phyloP scores from a whole-genome alignment of 2,113 vertebrate species.

The Tachuris rubrigastra region DNA sequence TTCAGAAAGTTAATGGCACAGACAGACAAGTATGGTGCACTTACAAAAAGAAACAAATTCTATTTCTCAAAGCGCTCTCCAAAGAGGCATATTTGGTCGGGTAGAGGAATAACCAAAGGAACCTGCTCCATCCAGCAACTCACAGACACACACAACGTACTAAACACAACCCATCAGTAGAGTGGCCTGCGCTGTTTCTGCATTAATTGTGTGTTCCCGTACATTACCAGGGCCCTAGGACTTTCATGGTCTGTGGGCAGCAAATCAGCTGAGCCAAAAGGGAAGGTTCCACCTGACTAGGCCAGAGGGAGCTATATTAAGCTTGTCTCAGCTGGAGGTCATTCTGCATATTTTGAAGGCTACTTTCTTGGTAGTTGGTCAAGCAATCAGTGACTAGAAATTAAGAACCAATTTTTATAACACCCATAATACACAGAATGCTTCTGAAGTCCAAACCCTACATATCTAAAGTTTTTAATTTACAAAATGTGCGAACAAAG shows the following conservation, averaged over 20 bases:
- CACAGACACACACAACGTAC: background rate
- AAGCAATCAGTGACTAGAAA: constrained; percentile 41
- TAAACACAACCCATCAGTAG: background rate
- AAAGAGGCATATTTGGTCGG: background rate
- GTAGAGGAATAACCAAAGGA: background rate
- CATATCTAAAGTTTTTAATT: background rate
- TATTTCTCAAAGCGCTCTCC: background rate
- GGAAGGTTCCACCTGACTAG: constrained; percentile 62
- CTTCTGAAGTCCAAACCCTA: background rate
- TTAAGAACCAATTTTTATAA: background rate
- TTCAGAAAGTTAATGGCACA: background rate
- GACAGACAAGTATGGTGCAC: background rate
- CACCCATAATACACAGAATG: background rate
- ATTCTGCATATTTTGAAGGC: constrained; percentile 58
- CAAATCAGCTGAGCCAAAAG: constrained; percentile 63
- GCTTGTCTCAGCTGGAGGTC: constrained; percentile 62
- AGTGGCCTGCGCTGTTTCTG: background rate
- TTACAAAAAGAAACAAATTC: background rate
- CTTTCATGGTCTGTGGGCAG: constrained; percentile 63
- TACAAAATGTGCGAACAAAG: background rate
- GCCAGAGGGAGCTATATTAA: constrained; percentile 62
- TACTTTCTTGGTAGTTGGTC: constrained; percentile 45
- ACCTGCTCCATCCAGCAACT: background rate
- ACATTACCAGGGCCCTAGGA: constrained; percentile 34
- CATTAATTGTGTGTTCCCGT: constrained; percentile 12